phyloP scores from a whole-genome alignment of 2,797 vertebrate species.

The Hyperoplus lanceolatus region DNA sequence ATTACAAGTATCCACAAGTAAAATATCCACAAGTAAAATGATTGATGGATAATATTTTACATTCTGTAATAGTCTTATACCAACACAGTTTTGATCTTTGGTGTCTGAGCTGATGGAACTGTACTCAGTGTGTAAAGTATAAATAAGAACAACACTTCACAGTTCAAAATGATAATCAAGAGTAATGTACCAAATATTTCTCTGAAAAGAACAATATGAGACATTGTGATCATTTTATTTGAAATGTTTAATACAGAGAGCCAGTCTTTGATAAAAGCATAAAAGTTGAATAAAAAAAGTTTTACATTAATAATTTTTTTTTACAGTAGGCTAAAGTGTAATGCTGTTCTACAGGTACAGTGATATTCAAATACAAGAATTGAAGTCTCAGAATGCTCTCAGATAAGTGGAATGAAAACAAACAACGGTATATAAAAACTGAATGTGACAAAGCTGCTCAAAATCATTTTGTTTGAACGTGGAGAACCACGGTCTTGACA shows the following conservation, averaged over 20 bases:
- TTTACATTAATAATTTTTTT: conserved; percentile 30
- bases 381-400: background rate
- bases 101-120: too few species aligned
- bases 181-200: background rate
- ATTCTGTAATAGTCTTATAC: background rate
- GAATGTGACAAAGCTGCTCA: background rate
- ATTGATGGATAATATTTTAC: background rate
- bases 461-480: background rate
- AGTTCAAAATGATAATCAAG: too few species aligned
- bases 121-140: background rate
- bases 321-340: conserved; percentile 44
- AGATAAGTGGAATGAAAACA: conserved; percentile 15
- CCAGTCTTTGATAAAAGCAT: conserved; percentile 28
- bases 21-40: background rate
- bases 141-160: background rate
- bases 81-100: background rate
- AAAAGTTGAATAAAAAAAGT: background rate
- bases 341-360: background rate
- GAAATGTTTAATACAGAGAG: conserved; percentile 21
- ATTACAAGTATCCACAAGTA: background rate
- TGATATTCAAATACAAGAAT: background rate
- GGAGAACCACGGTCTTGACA: background rate
- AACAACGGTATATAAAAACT: background rate
- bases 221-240: conserved; percentile 40
- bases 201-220: background rate